phyloP scores from a whole-genome alignment of 2,888 invertebrate genomes.

The Cataglyphis rosenhaueri region DNA sequence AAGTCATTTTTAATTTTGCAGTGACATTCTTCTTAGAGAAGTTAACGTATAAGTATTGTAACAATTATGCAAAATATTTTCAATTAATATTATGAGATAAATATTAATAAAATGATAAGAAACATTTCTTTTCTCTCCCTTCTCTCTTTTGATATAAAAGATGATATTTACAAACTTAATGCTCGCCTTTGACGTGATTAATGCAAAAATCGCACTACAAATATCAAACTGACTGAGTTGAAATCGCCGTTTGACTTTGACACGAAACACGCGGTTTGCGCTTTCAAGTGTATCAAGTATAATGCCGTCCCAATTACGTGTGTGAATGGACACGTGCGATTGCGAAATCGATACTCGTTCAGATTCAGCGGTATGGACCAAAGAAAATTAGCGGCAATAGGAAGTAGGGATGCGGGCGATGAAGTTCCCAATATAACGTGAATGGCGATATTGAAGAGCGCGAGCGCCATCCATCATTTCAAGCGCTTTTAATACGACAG shows the following conservation, averaged over 20 bases:
- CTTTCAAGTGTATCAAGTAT: constrained; percentile 47
- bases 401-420: constrained; percentile 13
- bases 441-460: constrained; percentile 4
- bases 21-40: not conserved
- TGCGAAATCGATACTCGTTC: constrained; percentile 9
- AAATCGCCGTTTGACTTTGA: constrained; percentile 49
- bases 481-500: constrained; percentile 17
- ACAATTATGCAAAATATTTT: not conserved
- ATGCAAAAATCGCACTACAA: constrained; percentile 12
- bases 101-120: constrained; percentile 21
- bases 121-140: not conserved
- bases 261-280: constrained; percentile 21
- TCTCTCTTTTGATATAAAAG: not conserved
- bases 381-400: constrained; percentile 44
- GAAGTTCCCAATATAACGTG: constrained; percentile 42
- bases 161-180: constrained; percentile 24
- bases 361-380: constrained; percentile 10
- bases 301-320: constrained; percentile 25
- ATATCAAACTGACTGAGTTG: constrained; percentile 23
- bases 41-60: not conserved
- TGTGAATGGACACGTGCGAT: constrained; percentile 16
- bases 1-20: not conserved
- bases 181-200: constrained; percentile 25
- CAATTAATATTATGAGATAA: constrained; percentile 1
- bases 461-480: constrained; percentile 25